Evolutionary conservation across 2,888 invertebrate species (phyloP), one percentile per base, ranked within the genome.

Genomic region (Junonia oenone): DNA sequence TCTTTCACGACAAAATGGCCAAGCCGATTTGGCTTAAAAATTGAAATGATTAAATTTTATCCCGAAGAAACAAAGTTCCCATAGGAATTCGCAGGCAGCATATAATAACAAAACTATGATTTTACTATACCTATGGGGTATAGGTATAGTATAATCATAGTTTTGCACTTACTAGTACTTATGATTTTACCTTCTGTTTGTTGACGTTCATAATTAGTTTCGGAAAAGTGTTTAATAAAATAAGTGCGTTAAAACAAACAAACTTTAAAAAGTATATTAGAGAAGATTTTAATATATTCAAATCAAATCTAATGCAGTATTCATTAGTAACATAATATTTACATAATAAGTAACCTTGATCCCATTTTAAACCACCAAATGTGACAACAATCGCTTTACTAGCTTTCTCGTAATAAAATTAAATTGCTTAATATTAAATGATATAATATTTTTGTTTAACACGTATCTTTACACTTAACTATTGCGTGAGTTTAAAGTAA

Each of bases 301-400:
- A 35, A 35, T 33, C 4, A 33, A 13, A 35, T 35, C 2, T 35
- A 35, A 14, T 13, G 6, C 13, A 6, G 5, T 3, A 22, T n/a
- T 22, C n/a, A 17, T 35, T 19, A 19, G 33, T 14, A 49, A 37
- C 37, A 26, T n/a, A 37, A 26, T 26, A 49, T 49, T 37, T 49
- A 49, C 37, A 49, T 49, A 11, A 49, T 37, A 37, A 47, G 15
- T 37, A 37, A 37, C 48, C 48, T 49, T 49, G 48, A 35, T 49
- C 37, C 35, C 1, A 49, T 37, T 49, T 4, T 14, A 3, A 5
- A 22, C 22, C 22, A 5, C 14, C 22, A 1, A 49, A 35, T 22
- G 26, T n/a, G 15, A 35, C 27, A 49, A 49, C 37, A 35, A 35
- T 35, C 14, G 33, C 13, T 33, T 35, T 48, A 15, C 13, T 46